A percentile compares a stretch with the other conserved stretches of the same genome.
These are phyloP conservation scores for Ganaspis sp. DNA, from an alignment of 1,140 invertebrate genomes.

Conservation along the genomic window DNA sequence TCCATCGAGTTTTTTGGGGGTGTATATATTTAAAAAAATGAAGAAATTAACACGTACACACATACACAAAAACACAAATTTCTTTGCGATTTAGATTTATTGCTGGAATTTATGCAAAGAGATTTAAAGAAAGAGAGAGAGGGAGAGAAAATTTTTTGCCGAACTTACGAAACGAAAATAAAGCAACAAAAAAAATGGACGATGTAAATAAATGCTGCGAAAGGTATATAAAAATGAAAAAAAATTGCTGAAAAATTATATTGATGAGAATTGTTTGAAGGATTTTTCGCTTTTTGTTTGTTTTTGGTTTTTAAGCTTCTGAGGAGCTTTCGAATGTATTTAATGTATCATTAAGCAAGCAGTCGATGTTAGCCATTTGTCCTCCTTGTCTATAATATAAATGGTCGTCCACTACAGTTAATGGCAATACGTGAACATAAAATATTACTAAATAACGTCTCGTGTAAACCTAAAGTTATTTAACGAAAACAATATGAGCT, in stretches of 20 bases:
- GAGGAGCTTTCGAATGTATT: conserved; percentile 61
- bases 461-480: conserved; percentile 49
- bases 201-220: background rate
- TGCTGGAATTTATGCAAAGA: conserved; percentile 38
- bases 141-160: background rate
- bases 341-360: conserved; percentile 65
- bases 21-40: conserved; percentile 63
- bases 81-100: conserved; percentile 58
- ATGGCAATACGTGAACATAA: conserved; percentile 67
- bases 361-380: conserved; percentile 74
- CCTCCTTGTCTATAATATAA: conserved; percentile 71
- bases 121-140: background rate
- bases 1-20: conserved; percentile 65
- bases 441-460: conserved; percentile 62
- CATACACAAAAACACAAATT: conserved; percentile 38
- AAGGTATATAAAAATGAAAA: background rate
- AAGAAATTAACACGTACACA: background rate
- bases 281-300: background rate
- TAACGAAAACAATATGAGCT: conserved; percentile 54
- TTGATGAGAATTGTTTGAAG: too few relatives aligned
- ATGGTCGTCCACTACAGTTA: conserved; percentile 72
- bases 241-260: background rate
- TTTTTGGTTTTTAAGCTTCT: conserved; percentile 55
- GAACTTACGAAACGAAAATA: background rate
- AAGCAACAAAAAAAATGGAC: background rate